Conservation (phyloP, 2,797 vertebrate species). For the Neostethus bicornis region DNA sequence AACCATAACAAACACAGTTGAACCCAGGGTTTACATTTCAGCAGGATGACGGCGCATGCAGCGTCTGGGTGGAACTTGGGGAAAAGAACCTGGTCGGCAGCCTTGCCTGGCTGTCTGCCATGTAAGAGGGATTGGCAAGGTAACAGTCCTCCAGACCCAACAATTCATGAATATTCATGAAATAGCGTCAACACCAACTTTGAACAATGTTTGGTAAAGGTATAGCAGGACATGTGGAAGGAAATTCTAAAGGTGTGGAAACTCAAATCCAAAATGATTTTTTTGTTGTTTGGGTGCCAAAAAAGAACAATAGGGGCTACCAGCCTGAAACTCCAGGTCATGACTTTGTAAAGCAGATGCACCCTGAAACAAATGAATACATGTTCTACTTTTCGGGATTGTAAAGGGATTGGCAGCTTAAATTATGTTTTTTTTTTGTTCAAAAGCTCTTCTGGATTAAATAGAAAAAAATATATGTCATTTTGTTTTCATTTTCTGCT, state of each 20-base stretch:
- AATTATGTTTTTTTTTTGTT: no score
- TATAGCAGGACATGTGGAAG: slow-evolving; percentile 43
- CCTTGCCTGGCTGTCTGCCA: slow-evolving; percentile 61
- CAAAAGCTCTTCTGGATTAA: neutral
- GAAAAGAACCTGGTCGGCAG: slow-evolving; percentile 64
- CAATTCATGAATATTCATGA: slow-evolving; percentile 35
- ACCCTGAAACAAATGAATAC: slow-evolving; percentile 62
- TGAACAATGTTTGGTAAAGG: slow-evolving; percentile 35
- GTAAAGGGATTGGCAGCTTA: slow-evolving; percentile 46
- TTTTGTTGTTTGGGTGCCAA: no score
- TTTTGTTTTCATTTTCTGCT: slow-evolving; percentile 26
- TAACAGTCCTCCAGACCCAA: slow-evolving; percentile 66
- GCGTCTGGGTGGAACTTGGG: slow-evolving; percentile 74
- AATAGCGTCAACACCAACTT: slow-evolving; percentile 15
- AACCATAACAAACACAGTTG: slow-evolving; percentile 81
- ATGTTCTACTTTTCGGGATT: slow-evolving; percentile 51
- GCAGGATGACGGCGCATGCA: slow-evolving; percentile 74
- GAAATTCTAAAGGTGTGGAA: slow-evolving; percentile 52
- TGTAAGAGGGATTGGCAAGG: slow-evolving; percentile 64
- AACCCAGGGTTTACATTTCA: slow-evolving; percentile 81
- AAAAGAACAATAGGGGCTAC: slow-evolving; percentile 59
- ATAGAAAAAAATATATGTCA: slow-evolving; percentile 16
- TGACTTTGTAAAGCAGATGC: slow-evolving; percentile 54
- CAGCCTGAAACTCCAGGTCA: slow-evolving; percentile 53
- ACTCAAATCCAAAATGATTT: slow-evolving; percentile 52